Percentiles rank a stretch among this genome's conserved stretches.
Evolutionary conservation across 2,113 vertebrate genomes (phyloP).

Genomic region (Brienomyrus brachyistius): DNA sequence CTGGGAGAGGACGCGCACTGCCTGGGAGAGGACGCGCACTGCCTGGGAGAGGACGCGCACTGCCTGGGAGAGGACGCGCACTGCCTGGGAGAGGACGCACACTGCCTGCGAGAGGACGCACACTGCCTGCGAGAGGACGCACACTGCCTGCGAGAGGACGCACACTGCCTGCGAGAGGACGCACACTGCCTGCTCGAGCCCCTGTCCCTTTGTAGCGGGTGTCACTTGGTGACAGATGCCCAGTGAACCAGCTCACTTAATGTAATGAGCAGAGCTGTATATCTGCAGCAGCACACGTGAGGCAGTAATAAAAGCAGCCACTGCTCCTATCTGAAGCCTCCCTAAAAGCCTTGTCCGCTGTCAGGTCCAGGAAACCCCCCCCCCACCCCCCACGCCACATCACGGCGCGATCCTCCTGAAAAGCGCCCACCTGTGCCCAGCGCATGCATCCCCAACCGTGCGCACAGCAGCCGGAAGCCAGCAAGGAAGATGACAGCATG

Average conservation of each 20-base stretch:
- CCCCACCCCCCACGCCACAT: background rate
- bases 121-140: background rate
- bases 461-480: background rate
- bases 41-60: background rate
- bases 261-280: conserved; percentile 33
- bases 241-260: conserved; percentile 34
- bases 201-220: conserved; percentile 3
- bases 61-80: no score
- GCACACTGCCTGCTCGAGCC: background rate
- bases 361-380: background rate
- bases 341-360: background rate
- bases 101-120: no score
- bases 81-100: background rate
- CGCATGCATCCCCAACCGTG: background rate
- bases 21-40: no score
- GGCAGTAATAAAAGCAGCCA: conserved; percentile 13
- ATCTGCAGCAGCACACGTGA: conserved; percentile 20
- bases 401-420: background rate
- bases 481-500: background rate
- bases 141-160: no score
- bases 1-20: background rate
- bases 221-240: conserved; percentile 20
- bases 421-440: background rate
- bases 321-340: background rate
- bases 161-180: background rate